Evolutionary conservation across 2,888 invertebrate species (phyloP).

Genomic region (Elysia crispata): DNA sequence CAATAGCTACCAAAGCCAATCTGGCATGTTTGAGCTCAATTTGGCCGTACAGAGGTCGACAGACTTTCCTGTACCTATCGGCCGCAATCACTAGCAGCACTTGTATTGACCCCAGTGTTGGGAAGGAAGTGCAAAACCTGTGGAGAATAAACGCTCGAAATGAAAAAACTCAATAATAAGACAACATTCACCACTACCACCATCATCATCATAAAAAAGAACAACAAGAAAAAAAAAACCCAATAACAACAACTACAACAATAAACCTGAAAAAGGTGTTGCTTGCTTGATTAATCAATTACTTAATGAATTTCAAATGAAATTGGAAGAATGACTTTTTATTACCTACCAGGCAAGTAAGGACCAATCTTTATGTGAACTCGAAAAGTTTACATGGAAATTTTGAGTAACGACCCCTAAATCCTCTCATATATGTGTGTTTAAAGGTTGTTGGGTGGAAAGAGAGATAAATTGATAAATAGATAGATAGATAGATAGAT

Average conservation of each 20-base stretch:
- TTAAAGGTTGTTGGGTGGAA: no score
- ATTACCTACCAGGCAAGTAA: no score
- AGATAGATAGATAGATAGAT: conserved; percentile 18
- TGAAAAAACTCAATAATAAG: neutral
- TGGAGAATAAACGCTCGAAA: neutral
- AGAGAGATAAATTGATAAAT: neutral
- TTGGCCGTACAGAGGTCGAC: conserved; percentile 60
- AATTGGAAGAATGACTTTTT: no score
- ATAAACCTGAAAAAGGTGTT: neutral
- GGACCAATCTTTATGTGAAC: no score
- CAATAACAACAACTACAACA: neutral
- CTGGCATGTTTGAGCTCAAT: conserved; percentile 57
- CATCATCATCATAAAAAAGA: neutral
- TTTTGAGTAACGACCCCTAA: no score
- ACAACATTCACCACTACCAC: neutral
- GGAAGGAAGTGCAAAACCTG: conserved; percentile 38
- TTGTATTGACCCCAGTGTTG: conserved; percentile 32
- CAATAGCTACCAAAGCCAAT: conserved; percentile 41
- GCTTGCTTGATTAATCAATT: no score
- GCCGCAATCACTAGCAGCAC: conserved; percentile 37
- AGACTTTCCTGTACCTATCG: conserved; percentile 61
- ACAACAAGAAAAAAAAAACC: neutral
- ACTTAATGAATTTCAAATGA: no score
- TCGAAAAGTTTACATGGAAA: no score
- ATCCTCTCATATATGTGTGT: no score